Evolutionary conservation across 2,888 invertebrate genomes (phyloP).

Genomic region (Nemapogon koenigi): DNA sequence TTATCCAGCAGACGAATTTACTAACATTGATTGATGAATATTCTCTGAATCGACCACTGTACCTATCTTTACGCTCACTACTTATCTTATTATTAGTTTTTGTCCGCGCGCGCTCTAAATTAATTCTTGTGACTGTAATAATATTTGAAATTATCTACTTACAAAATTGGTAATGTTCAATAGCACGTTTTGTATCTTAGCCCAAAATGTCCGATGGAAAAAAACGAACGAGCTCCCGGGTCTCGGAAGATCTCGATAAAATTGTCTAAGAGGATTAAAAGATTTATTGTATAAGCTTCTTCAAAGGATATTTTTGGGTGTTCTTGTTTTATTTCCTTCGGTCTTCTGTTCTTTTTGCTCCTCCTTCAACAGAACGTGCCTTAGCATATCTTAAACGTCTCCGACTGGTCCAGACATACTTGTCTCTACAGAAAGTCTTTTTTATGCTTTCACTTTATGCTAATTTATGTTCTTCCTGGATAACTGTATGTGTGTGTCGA

Average conservation of each 20-base stretch:
- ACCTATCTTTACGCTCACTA: no score
- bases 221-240: constrained; percentile 9
- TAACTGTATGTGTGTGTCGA: no score
- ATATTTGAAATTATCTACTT: no score
- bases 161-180: no score
- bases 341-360: constrained; percentile 34
- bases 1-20: constrained; percentile 35
- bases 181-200: constrained; percentile 5
- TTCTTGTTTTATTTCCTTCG: constrained; percentile 47
- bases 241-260: constrained; percentile 51
- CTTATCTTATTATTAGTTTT: no score
- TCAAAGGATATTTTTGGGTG: constrained; percentile 51
- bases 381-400: constrained; percentile 35
- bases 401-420: constrained; percentile 15
- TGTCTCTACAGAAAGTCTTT: constrained; percentile 5
- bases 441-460: background rate
- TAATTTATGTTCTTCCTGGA: no score
- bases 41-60: constrained; percentile 1
- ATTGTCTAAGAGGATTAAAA: constrained; percentile 59
- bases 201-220: no score
- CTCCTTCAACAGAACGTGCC: constrained; percentile 26
- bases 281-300: constrained; percentile 55
- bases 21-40: constrained; percentile 50
- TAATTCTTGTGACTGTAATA: no score
- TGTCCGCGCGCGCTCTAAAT: no score